phyloP scores from a whole-genome alignment of 2,888 invertebrate species.

The Lutraria lutraria region DNA sequence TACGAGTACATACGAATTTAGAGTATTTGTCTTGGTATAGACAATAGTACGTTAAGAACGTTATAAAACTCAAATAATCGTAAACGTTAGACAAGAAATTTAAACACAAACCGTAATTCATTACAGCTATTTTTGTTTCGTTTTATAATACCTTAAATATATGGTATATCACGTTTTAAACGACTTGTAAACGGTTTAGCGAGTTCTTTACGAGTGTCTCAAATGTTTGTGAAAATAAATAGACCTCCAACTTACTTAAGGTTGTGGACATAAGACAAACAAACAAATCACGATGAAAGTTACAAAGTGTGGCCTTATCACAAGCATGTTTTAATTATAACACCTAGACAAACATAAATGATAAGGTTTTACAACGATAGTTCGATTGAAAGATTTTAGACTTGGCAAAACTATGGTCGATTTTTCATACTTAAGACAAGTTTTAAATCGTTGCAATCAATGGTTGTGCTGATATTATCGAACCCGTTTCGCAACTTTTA shows the following conservation, averaged over 20 bases:
- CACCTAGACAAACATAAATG: background rate
- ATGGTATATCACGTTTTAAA: background rate
- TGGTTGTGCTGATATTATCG: background rate
- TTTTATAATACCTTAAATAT: background rate
- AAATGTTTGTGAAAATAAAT: background rate
- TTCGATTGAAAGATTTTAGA: slow-evolving; percentile 4
- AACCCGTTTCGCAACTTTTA: background rate
- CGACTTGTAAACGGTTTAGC: background rate
- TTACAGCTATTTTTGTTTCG: background rate
- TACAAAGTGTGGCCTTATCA: background rate
- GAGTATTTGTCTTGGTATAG: too few relatives aligned
- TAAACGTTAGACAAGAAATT: background rate
- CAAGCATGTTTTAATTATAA: slow-evolving; percentile 9
- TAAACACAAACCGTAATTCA: slow-evolving; percentile 5
- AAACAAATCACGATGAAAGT: slow-evolving; percentile 18
- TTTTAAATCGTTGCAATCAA: background rate
- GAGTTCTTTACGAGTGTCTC: background rate
- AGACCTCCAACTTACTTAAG: background rate
- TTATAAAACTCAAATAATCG: background rate
- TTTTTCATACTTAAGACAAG: background rate
- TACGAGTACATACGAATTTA: too few relatives aligned
- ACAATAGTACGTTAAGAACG: background rate
- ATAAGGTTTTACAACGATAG: background rate
- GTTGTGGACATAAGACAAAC: background rate
- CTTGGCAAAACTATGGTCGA: background rate